Conservation (phyloP, 2,113 vertebrate genomes). For the Gavialis gangeticus region DNA sequence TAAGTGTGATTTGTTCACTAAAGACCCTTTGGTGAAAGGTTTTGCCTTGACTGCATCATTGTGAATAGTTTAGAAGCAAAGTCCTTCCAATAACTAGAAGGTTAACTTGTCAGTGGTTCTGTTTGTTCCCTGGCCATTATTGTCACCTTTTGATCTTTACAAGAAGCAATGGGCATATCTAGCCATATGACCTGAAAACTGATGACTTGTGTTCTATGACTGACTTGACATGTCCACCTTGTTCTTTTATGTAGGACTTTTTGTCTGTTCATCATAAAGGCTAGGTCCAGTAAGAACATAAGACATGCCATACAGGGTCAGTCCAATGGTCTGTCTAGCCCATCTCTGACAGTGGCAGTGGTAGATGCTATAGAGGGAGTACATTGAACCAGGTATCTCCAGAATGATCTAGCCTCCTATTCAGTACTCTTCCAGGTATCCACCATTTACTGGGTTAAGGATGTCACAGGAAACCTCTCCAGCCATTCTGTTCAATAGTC, state of each 20-base stretch:
- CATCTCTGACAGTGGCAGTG: too few species aligned
- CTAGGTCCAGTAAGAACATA: too few species aligned
- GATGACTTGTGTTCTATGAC: background rate
- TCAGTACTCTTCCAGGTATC: too few species aligned
- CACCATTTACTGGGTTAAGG: too few species aligned
- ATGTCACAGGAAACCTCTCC: too few species aligned
- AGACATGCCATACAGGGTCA: too few species aligned
- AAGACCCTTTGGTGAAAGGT: background rate
- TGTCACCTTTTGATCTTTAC: background rate
- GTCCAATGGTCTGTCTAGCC: background rate
- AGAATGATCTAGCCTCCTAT: too few species aligned
- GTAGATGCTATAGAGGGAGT: too few species aligned
- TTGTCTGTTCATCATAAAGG: background rate
- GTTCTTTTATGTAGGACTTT: background rate
- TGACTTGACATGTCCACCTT: too few species aligned
- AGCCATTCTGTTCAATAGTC: too few species aligned
- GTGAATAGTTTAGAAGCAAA: background rate
- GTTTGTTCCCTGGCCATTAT: background rate
- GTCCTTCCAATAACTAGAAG: background rate
- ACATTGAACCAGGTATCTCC: too few species aligned
- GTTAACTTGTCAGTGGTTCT: background rate
- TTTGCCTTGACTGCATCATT: background rate
- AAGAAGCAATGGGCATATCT: background rate
- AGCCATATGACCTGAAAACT: background rate
- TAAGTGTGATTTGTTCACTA: background rate